Percentiles rank a stretch among this genome's conserved stretches.
phyloP scores from a whole-genome alignment of 1,140 invertebrate genomes.

The Piezodorus guildinii region DNA sequence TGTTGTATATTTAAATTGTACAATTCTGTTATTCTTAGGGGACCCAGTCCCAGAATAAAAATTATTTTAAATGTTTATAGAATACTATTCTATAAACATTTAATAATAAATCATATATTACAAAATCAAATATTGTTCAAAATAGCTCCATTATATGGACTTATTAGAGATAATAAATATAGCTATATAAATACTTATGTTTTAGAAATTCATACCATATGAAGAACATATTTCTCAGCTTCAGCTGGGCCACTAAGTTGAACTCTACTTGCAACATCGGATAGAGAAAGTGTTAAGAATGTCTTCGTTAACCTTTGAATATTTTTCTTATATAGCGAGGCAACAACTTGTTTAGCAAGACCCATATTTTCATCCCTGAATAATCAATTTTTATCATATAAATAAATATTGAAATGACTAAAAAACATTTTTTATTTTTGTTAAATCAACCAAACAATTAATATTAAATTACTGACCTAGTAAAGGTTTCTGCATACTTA shows the following conservation, averaged over 20 bases:
- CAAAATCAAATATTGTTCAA: no score
- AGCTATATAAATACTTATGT: background rate
- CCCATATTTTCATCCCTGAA: conserved; percentile 71
- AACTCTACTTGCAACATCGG: conserved; percentile 85
- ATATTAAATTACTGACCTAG: conserved; percentile 32
- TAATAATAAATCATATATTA: no score
- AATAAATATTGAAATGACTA: background rate
- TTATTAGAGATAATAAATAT: no score
- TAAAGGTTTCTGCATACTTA: conserved; percentile 70
- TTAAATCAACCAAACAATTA: no score
- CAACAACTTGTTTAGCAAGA: conserved; percentile 70
- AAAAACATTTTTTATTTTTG: background rate
- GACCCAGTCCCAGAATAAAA: no score
- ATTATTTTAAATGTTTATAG: no score
- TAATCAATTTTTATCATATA: background rate
- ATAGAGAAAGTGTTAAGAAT: conserved; percentile 85
- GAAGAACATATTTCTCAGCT: conserved; percentile 87
- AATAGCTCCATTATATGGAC: no score
- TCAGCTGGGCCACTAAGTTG: conserved; percentile 69
- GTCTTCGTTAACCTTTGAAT: conserved; percentile 95
- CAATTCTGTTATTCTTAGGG: no score
- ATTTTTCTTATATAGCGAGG: conserved; percentile 87
- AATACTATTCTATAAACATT: no score
- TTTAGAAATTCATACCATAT: conserved; percentile 60
- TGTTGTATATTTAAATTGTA: no score